Conservation (phyloP, 1,140 invertebrate species). For the Holotrichia oblita region DNA sequence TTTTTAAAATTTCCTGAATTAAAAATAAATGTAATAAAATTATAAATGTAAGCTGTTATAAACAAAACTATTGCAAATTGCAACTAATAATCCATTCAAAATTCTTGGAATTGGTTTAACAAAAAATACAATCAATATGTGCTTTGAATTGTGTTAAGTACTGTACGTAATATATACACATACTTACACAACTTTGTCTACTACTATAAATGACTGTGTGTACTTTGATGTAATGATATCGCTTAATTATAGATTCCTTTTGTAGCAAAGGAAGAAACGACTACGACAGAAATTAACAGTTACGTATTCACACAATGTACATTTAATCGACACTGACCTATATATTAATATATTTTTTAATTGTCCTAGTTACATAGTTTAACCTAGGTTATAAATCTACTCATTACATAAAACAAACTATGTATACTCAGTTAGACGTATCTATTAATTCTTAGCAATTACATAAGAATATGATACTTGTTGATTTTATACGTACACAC, state of each 20-base stretch:
- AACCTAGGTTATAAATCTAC: not conserved
- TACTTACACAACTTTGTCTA: constrained; percentile 3
- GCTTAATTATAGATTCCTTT: constrained; percentile 19
- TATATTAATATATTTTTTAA: constrained; percentile 25
- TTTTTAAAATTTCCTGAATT: no score
- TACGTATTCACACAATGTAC: constrained; percentile 26
- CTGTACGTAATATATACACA: no score
- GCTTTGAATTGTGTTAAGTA: no score
- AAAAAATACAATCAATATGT: no score
- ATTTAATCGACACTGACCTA: not conserved
- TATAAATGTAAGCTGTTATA: no score
- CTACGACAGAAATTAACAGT: constrained; percentile 3
- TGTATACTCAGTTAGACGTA: not conserved
- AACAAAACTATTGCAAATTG: no score
- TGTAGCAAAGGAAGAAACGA: not conserved
- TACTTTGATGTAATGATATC: not conserved
- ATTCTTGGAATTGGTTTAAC: no score
- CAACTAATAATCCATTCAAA: no score
- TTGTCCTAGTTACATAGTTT: not conserved
- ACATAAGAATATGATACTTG: not conserved
- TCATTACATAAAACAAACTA: not conserved
- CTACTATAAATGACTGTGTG: not conserved
- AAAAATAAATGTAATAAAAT: no score
- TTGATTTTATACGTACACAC: no score
- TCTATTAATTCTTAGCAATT: not conserved